Evolutionary conservation across 2,888 invertebrate genomes (phyloP).

Genomic region (Metopia argyrocephala): DNA sequence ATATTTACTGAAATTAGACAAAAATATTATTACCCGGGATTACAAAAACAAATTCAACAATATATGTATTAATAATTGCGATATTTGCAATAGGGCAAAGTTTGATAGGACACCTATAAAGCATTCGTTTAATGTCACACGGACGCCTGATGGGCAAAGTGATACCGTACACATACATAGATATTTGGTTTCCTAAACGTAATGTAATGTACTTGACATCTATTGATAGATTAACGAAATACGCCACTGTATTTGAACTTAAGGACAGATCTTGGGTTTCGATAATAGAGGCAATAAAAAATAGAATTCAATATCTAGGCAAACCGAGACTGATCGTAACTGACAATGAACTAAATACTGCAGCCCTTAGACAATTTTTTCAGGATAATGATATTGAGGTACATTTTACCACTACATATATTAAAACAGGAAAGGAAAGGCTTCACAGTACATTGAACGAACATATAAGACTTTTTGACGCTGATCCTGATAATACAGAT

Average conservation of each 20-base stretch:
- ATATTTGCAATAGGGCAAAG: conserved; percentile 26
- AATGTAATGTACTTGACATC: conserved; percentile 36
- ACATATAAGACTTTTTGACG: conserved; percentile 38
- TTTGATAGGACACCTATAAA: conserved; percentile 32
- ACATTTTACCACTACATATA: conserved; percentile 41
- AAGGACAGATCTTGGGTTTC: conserved; percentile 46
- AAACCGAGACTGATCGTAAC: background rate
- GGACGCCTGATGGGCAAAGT: conserved; percentile 20
- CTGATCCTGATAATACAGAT: background rate
- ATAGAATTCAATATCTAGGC: conserved; percentile 49
- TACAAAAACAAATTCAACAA: conserved; percentile 4
- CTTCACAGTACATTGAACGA: conserved; percentile 15
- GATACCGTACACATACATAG: conserved; percentile 20
- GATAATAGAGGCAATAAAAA: conserved; percentile 31
- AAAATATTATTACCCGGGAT: background rate
- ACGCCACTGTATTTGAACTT: conserved; percentile 29
- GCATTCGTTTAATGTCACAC: conserved; percentile 18
- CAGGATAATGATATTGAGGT: conserved; percentile 27
- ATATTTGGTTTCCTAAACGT: conserved; percentile 12
- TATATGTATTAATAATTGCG: conserved; percentile 23
- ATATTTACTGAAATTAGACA: background rate
- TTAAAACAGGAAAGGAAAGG: conserved; percentile 39
- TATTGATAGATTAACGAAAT: conserved; percentile 56
- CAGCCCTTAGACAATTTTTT: background rate
- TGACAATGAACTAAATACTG: conserved; percentile 8